Conservation (phyloP, 2,888 invertebrate genomes). For the Epicampocera succincta region DNA sequence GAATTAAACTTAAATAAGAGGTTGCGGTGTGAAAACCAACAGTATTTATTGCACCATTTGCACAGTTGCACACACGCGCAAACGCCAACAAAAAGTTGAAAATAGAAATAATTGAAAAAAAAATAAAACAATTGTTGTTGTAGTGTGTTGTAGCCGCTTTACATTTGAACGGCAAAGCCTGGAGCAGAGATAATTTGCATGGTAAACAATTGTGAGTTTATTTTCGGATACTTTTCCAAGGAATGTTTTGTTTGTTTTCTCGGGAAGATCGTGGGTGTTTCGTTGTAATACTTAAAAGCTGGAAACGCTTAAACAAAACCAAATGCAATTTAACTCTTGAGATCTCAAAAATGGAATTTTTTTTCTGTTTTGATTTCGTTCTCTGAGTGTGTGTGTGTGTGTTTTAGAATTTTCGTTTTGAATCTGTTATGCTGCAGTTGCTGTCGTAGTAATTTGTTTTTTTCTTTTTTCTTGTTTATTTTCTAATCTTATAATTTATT, state of each 20-base stretch:
- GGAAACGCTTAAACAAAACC: conserved; percentile 12
- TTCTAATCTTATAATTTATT: conserved; percentile 42
- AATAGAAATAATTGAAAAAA: neutral
- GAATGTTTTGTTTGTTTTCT: conserved; percentile 48
- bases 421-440: neutral
- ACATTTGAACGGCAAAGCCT: conserved; percentile 44
- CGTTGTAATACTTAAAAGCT: conserved; percentile 28
- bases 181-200: conserved; percentile 13
- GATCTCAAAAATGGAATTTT: neutral
- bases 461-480: neutral
- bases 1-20: neutral
- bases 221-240: conserved; percentile 15
- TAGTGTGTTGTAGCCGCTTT: conserved; percentile 24
- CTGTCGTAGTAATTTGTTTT: neutral
- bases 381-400: neutral
- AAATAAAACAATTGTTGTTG: conserved; percentile 4
- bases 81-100: neutral
- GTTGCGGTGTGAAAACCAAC: neutral
- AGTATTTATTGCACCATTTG: conserved; percentile 36
- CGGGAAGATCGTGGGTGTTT: conserved; percentile 23
- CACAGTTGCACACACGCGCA: neutral
- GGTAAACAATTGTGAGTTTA: conserved; percentile 14
- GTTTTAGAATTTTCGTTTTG: neutral
- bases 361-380: conserved; percentile 26
- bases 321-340: neutral